phyloP scores from a whole-genome alignment of 30 jellyfish, hydroid and myxozoan genomes.

The Clytia hemisphaerica region DNA sequence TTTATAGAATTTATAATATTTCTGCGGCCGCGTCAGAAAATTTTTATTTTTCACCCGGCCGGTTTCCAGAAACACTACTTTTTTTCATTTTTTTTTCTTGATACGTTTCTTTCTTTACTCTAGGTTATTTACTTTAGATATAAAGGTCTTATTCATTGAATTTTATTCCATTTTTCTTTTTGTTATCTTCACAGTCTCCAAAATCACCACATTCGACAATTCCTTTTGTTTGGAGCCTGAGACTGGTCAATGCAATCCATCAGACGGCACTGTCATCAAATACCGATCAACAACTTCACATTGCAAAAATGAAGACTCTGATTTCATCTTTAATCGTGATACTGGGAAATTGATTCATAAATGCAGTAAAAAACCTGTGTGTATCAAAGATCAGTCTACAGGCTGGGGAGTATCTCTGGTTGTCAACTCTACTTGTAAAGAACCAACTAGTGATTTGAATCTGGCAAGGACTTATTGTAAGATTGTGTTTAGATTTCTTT shows the following conservation, averaged over 20 bases:
- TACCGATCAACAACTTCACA: constrained; percentile 52
- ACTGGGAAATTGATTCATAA: constrained; percentile 72
- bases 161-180: no score
- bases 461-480: no score
- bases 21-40: no score
- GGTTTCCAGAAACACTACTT: no score
- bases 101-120: no score
- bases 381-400: constrained; percentile 47
- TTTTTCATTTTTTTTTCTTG: no score
- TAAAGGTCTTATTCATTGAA: no score
- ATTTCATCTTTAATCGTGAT: constrained; percentile 51
- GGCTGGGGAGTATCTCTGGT: constrained; percentile 13
- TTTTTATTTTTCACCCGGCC: no score
- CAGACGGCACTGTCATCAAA: constrained; percentile 47
- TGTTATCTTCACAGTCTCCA: constrained; percentile 43
- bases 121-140: no score
- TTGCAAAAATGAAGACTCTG: constrained; percentile 64
- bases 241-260: constrained; percentile 63
- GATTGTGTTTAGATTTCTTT: no score
- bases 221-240: constrained; percentile 61
- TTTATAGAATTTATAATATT: no score
- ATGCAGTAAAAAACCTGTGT: constrained; percentile 86
- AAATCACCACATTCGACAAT: constrained; percentile 30
- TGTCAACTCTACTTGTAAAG: constrained; percentile 38
- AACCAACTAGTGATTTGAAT: no score